Evolutionary conservation across 2,888 invertebrate genomes (phyloP).

Genomic region (Globia sparganii): DNA sequence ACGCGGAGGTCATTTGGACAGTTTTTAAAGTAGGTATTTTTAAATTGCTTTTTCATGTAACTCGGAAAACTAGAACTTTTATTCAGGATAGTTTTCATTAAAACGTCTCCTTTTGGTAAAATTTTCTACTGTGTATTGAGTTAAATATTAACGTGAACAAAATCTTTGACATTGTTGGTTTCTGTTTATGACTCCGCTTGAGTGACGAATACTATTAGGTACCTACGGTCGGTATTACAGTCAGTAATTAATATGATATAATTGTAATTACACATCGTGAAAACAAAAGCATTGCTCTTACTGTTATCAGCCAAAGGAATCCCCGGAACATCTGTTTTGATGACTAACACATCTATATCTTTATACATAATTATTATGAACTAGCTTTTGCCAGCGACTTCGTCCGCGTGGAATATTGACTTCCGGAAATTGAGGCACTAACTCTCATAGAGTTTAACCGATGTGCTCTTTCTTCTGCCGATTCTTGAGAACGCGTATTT

Average conservation of each 20-base stretch:
- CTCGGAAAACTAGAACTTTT: neutral
- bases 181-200: neutral
- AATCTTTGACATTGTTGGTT: neutral
- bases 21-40: conserved; percentile 22
- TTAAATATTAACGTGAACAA: neutral
- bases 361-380: neutral
- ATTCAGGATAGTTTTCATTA: neutral
- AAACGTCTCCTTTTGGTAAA: neutral
- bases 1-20: neutral
- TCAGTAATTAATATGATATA: neutral
- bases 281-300: neutral
- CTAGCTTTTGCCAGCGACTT: too few relatives aligned
- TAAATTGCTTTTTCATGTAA: conserved; percentile 40
- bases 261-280: neutral
- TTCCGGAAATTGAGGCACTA: too few relatives aligned
- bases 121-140: neutral
- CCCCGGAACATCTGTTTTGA: conserved; percentile 21
- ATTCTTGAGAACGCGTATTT: too few relatives aligned
- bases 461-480: too few relatives aligned
- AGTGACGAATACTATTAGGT: neutral
- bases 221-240: neutral
- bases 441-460: too few relatives aligned
- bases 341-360: neutral
- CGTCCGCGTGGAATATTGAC: too few relatives aligned
- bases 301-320: conserved; percentile 31